A percentile compares a stretch with the other conserved stretches of the same genome.
Conservation (phyloP, 2,888 invertebrate species). For the Limenitis camilla region DNA sequence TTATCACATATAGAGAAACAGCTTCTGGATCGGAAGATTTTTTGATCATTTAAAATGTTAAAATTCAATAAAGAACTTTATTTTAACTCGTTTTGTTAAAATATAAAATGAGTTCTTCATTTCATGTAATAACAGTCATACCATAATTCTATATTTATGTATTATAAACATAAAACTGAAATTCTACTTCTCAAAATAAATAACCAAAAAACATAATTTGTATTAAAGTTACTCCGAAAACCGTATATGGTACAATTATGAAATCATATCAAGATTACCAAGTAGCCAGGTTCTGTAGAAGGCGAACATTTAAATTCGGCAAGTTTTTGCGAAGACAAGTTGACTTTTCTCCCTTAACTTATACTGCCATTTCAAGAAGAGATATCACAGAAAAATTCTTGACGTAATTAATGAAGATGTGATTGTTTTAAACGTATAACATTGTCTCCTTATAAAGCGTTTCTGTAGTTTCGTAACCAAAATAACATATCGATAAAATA, state of each 20-base stretch:
- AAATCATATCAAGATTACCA: slow-evolving; percentile 31
- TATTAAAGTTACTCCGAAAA: slow-evolving; percentile 17
- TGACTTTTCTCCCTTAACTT: slow-evolving; percentile 25
- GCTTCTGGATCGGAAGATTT: slow-evolving; percentile 6
- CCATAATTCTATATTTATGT: background rate
- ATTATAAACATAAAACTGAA: background rate
- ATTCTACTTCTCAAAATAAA: slow-evolving; percentile 13
- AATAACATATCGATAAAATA: slow-evolving; percentile 47
- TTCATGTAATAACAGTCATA: too few species aligned
- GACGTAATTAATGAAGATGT: slow-evolving; percentile 70
- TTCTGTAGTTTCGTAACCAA: slow-evolving; percentile 48
- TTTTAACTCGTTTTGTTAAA: slow-evolving; percentile 1
- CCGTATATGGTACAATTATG: slow-evolving; percentile 27
- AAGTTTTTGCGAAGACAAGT: slow-evolving; percentile 25
- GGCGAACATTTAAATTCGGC: slow-evolving; percentile 31
- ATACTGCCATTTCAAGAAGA: slow-evolving; percentile 26
- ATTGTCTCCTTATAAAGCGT: slow-evolving; percentile 53
- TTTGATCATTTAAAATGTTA: slow-evolving; percentile 4
- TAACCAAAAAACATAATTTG: slow-evolving; percentile 13
- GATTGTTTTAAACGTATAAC: slow-evolving; percentile 56
- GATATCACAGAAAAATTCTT: slow-evolving; percentile 49
- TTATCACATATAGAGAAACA: slow-evolving; percentile 43
- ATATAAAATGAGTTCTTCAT: background rate
- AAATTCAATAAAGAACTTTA: slow-evolving; percentile 6
- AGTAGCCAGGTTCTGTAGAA: slow-evolving; percentile 22